Conservation (phyloP, 2,113 vertebrate species). For the Limnothrissa miodon region DNA sequence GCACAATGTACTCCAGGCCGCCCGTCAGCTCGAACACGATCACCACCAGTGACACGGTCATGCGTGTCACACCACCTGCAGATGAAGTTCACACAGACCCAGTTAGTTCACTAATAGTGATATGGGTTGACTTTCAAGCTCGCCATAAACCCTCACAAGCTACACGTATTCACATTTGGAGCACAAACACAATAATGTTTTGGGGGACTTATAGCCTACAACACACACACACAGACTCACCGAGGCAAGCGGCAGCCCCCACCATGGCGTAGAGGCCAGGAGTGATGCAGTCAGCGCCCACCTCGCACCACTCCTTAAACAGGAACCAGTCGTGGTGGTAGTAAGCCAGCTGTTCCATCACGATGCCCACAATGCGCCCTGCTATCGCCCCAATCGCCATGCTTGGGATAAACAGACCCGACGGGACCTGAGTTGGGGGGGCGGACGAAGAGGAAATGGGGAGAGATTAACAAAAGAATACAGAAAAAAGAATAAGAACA, state of each 20-base stretch:
- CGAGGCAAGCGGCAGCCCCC: conserved; percentile 93
- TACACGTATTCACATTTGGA: no score
- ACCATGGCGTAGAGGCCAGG: conserved; percentile 99
- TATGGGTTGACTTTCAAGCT: not conserved
- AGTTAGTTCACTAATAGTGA: not conserved
- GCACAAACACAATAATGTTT: no score
- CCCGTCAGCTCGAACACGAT: conserved; percentile 98
- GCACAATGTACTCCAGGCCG: conserved; percentile 96
- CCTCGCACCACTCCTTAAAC: conserved; percentile 97
- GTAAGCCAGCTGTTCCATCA: conserved; percentile 94
- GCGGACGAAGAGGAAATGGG: not conserved
- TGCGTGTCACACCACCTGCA: conserved; percentile 93
- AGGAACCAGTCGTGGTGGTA: conserved; percentile 98
- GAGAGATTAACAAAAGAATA: not conserved
- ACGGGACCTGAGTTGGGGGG: conserved; percentile 78
- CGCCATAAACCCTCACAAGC: no score
- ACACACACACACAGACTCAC: conserved; percentile 66
- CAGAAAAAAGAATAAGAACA: not conserved
- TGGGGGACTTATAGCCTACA: not conserved
- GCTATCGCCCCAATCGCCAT: conserved; percentile 98
- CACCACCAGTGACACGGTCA: conserved; percentile 97
- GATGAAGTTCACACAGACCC: conserved; percentile 28
- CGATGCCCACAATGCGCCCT: conserved; percentile 94
- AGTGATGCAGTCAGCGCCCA: conserved; percentile 95
- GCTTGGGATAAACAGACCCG: conserved; percentile 96